Percentiles rank a stretch among this genome's conserved stretches.
Evolutionary conservation across 1,140 invertebrate species (phyloP).

Genomic region (Brachionus rotundiformis): DNA sequence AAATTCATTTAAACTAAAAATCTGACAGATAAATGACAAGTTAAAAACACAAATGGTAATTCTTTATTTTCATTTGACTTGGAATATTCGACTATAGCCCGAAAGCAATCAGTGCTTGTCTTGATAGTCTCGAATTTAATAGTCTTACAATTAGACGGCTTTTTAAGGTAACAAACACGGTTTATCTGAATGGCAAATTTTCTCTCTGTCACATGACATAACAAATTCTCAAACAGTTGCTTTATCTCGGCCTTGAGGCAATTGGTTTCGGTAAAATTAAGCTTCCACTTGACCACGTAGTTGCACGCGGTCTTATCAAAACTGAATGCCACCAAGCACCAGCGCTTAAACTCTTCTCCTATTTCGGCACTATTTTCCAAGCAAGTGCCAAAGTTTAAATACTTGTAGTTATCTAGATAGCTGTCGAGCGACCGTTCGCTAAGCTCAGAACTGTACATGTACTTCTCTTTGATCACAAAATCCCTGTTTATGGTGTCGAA

Average conservation of each 20-base stretch:
- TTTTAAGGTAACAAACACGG: neutral
- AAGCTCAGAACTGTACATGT: neutral
- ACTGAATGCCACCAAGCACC: neutral
- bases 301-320: neutral
- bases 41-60: constrained; percentile 36
- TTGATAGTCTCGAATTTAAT: constrained; percentile 37
- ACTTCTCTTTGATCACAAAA: constrained; percentile 29
- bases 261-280: constrained; percentile 2
- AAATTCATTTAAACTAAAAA: neutral
- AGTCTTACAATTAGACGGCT: constrained; percentile 8
- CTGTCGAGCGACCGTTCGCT: neutral
- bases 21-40: neutral
- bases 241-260: neutral
- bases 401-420: neutral
- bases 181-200: neutral
- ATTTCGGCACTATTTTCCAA: neutral
- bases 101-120: constrained; percentile 24
- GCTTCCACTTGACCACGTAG: neutral
- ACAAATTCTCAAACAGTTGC: constrained; percentile 1
- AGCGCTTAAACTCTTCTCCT: neutral
- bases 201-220: neutral
- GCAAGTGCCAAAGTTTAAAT: neutral
- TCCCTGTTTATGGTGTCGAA: constrained; percentile 10
- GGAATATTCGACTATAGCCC: constrained; percentile 33
- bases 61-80: neutral